A percentile compares a stretch with the other conserved stretches of the same genome.
Evolutionary conservation across 2,113 vertebrate species (phyloP).

Genomic region (Coptodon rendalli): DNA sequence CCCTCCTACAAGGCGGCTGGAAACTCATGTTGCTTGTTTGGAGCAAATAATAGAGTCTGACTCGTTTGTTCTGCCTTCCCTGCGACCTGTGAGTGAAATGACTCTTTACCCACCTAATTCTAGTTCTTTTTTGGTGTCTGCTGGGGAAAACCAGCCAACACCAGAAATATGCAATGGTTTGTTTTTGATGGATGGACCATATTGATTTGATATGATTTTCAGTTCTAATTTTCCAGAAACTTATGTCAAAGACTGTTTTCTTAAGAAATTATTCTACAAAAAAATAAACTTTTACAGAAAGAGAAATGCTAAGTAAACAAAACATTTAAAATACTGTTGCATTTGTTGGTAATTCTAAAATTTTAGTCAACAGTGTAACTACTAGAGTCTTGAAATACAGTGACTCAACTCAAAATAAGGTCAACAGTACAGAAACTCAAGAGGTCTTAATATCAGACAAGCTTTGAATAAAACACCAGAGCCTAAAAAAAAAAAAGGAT

Average conservation of each 20-base stretch:
- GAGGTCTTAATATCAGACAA: neutral
- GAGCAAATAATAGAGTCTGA: neutral
- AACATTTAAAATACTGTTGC: neutral
- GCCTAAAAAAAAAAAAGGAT: neutral
- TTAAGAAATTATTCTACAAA: neutral
- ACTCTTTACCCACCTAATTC: neutral
- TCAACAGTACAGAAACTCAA: neutral
- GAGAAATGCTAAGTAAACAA: neutral
- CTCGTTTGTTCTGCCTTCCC: neutral
- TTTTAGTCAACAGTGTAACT: neutral
- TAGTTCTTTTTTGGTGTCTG: neutral
- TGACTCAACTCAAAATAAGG: neutral
- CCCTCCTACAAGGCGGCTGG: neutral
- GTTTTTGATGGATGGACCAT: neutral
- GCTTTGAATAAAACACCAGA: neutral
- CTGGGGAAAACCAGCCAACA: neutral
- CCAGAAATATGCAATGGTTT: neutral
- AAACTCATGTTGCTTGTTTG: conserved; percentile 4
- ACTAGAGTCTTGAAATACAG: neutral
- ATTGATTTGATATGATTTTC: neutral
- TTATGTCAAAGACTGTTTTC: neutral
- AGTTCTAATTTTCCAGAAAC: neutral
- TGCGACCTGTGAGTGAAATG: neutral
- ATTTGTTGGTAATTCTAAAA: neutral
- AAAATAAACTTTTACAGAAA: neutral